These are phyloP conservation scores for Agonopterix alstromeriana DNA, from an alignment of 2,888 invertebrate genomes.

Conservation along the genomic window DNA sequence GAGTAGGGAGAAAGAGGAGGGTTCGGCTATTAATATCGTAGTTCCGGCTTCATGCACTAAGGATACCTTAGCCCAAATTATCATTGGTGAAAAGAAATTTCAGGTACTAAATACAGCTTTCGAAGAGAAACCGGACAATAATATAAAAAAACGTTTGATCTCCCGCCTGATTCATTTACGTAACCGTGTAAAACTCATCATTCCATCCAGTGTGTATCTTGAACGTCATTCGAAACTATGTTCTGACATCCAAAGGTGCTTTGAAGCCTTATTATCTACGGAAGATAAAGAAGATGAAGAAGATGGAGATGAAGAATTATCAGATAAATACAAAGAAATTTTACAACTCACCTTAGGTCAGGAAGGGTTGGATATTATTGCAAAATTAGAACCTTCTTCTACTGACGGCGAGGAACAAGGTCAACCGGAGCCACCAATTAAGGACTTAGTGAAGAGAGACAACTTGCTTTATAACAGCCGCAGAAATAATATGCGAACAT, in stretches of 20 bases:
- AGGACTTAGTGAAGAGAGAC: neutral
- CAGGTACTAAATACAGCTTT: neutral
- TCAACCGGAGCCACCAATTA: neutral
- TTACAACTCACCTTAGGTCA: neutral
- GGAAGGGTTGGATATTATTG: neutral
- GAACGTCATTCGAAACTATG: neutral
- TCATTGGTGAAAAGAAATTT: neutral
- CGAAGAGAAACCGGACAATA: neutral
- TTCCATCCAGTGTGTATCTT: neutral
- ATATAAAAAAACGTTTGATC: neutral
- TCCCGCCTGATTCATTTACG: slow-evolving; percentile 1
- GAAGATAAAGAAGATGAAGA: neutral
- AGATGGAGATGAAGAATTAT: neutral
- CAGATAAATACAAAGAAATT: neutral
- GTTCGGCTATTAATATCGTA: neutral
- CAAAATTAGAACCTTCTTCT: neutral
- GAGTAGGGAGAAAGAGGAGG: neutral
- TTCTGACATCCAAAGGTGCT: neutral
- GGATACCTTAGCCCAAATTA: neutral
- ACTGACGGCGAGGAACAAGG: neutral
- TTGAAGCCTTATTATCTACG: neutral
- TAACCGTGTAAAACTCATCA: slow-evolving; percentile 1
- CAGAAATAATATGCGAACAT: neutral
- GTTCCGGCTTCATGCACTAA: neutral
- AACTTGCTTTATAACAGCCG: neutral